These are phyloP conservation scores for Apamea epomidion DNA, from an alignment of 2,888 invertebrate species.

Conservation along the genomic window DNA sequence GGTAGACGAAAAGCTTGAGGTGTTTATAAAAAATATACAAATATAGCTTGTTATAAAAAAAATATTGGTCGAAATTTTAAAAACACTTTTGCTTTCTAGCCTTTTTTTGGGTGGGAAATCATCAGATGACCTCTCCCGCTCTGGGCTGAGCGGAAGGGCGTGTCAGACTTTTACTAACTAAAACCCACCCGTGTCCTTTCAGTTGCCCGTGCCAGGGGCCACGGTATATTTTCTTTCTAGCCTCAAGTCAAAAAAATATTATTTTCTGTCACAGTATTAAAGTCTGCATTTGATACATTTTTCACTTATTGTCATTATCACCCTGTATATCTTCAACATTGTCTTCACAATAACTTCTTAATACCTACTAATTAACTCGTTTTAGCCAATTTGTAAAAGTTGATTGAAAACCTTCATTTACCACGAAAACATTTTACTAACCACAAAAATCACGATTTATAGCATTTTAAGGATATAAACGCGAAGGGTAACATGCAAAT, in stretches of 20 bases:
- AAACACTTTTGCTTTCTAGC: background rate
- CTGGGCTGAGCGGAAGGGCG: no score
- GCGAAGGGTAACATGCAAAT: background rate
- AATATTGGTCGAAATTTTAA: background rate
- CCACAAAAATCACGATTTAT: background rate
- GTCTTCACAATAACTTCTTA: background rate
- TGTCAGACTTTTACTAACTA: no score
- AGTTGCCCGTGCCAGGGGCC: no score
- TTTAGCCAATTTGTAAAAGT: background rate
- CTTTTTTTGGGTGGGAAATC: no score
- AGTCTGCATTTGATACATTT: background rate
- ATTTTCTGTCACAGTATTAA: background rate
- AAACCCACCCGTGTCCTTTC: no score
- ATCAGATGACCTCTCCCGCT: no score
- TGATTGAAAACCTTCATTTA: background rate
- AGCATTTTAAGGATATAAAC: background rate
- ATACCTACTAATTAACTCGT: background rate
- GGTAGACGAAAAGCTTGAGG: constrained; percentile 22
- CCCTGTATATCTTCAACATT: background rate
- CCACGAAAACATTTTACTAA: background rate
- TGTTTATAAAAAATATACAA: background rate
- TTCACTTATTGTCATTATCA: background rate
- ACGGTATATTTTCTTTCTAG: background rate
- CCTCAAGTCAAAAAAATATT: background rate
- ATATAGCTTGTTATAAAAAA: background rate